A percentile compares a stretch with the other conserved stretches of the same genome.
Conservation (phyloP, 2,113 vertebrate species). For the Rhea pennata region DNA sequence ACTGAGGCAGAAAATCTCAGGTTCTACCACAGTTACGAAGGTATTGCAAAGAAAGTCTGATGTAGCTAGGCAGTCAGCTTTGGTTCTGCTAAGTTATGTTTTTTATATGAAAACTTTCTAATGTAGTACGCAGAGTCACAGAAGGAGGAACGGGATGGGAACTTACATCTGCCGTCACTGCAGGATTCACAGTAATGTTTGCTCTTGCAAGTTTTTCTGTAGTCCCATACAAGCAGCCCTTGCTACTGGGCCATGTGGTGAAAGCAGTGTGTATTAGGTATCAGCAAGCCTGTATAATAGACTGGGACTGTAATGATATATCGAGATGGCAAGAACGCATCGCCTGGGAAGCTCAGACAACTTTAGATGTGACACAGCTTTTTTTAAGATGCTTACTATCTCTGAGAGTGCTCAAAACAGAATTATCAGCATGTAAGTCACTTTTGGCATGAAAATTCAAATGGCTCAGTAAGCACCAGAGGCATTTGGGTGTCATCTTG, state of each 20-base stretch:
- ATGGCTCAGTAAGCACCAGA: neutral
- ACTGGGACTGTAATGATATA: neutral
- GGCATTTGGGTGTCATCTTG: neutral
- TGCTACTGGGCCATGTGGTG: no score
- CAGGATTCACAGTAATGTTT: neutral
- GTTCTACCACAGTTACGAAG: neutral
- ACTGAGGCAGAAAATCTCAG: neutral
- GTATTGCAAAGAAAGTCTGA: neutral
- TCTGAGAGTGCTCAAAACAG: neutral
- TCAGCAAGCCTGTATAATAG: neutral
- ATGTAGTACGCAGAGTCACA: neutral
- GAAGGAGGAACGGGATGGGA: neutral
- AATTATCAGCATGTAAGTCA: neutral
- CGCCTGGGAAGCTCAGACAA: neutral
- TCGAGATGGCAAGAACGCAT: neutral
- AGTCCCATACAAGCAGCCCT: neutral
- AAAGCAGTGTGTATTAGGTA: neutral
- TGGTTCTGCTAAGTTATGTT: rapidly evolving
- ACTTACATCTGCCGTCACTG: neutral
- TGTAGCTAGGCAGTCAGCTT: neutral
- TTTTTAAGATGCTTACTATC: neutral
- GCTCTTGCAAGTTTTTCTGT: neutral
- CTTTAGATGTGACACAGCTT: neutral
- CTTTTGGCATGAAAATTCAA: neutral
- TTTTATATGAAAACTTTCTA: neutral